Percentiles rank a stretch among this genome's conserved stretches.
Evolutionary conservation across 2,113 vertebrate species (phyloP).

Genomic region (Drymodes brunneopygia): DNA sequence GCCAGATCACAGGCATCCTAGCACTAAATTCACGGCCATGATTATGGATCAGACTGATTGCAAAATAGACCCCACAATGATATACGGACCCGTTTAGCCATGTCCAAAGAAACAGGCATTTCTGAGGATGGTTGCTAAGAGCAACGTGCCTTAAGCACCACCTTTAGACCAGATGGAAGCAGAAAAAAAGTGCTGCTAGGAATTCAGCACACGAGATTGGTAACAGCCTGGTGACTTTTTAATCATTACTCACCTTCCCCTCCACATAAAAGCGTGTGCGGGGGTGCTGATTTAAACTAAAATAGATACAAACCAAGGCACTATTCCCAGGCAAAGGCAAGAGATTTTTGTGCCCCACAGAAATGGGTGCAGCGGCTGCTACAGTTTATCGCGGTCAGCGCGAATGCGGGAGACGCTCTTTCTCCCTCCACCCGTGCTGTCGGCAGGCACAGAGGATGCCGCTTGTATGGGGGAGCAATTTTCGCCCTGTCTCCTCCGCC

Average conservation of each 20-base stretch:
- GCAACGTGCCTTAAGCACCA: conserved; percentile 76
- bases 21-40: neutral
- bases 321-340: neutral
- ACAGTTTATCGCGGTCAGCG: neutral
- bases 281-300: neutral
- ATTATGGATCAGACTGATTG: neutral
- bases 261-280: neutral
- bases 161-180: conserved; percentile 63
- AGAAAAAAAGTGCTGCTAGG: conserved; percentile 18
- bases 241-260: neutral
- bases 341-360: neutral
- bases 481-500: neutral
- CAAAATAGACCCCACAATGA: neutral
- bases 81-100: conserved; percentile 19
- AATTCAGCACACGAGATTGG: conserved; percentile 23
- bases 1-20: neutral
- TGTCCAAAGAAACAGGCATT: conserved; percentile 70
- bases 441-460: neutral
- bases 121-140: conserved; percentile 80
- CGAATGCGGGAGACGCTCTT: neutral
- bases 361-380: neutral
- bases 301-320: neutral
- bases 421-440: rapidly evolving
- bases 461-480: neutral
- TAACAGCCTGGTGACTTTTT: conserved; percentile 34